Base-by-base conservation (phyloP, 2,888 invertebrate genomes). In the Melinopterus prodromus region DNA sequence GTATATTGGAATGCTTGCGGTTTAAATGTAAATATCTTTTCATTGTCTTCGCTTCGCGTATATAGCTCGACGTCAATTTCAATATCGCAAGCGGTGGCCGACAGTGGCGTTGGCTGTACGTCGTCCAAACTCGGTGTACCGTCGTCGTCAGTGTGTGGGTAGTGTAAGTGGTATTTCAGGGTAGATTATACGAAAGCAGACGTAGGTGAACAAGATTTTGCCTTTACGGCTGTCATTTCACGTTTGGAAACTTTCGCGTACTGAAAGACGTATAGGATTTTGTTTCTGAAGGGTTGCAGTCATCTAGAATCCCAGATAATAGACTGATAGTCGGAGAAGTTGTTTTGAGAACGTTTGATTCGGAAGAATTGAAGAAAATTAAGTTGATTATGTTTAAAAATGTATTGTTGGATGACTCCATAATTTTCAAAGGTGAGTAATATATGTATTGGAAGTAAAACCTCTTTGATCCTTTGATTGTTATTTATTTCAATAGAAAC, bases 1-100 rank as follows among this genome's bases (percentile, higher is more conserved):
- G 12, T 53, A 12, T 53, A 53, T 53, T 53, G 53, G 53, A 53
- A 53, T 53, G 53, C 53, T 53, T 53, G 53, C 53, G 53, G 53
- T 53, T 9, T 53, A 53, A 74, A 74, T 37, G 74, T 74, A 74
- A 74, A 74, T 74, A 74, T 36, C 74, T 74, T 74, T 74, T 74
- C 74, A 74, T 74, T 74, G 74, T 74, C 74, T 35, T 74, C 74
- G 74, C 74, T 12, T 71, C 74, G 74, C 37, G 53, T 53, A 53
- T 53, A 53, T 53, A 53, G 9, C 36, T n/a, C 37, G 37, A 74
- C 35, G 74, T 74, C 74, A 37, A 74, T 36, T 74, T 74, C 74
- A 74, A 74, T 74, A 53, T 53, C 53, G 53, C 53, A 53, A 53
- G 9, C 53, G 53, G 3, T 53, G 1, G 53, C 53, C 53, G 53